Evolutionary conservation across 64 coral and sea anemone genomes (phyloP), one percentile per base, ranked within the genome.

Genomic region (Pachyseris speciosa): DNA sequence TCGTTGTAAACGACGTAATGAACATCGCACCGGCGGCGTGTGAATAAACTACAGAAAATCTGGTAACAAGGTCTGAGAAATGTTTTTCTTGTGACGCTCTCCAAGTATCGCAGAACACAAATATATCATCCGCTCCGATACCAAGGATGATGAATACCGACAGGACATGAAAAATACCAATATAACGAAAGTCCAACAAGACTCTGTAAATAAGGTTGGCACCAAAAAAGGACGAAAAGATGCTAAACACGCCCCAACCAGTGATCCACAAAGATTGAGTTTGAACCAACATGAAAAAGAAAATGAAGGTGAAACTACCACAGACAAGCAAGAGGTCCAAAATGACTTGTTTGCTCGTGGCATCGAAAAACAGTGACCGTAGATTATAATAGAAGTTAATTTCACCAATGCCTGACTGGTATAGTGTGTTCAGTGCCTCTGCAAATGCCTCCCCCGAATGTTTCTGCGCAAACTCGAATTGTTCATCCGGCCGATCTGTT

Each of bases 81-180:
- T 40, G 7, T 15, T 67, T 71, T 44, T 74, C 53, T 74, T 94
- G 88, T 19, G 93, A 89, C 27, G 65, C 85, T 72, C 86, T 92
- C 96, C 96, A 98, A 38, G 93, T 93, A 47, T 98, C 96, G 50
- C 95, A 64, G 76, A 98, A 98, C 65, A 98, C 96, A 89, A 98
- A 98, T 7, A 98, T 90, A 89, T 98, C 93, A 47, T 98, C 96
- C 34, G 96, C 94, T 7, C 96, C 96, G 71, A 98, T 98, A 4
- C 96, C 93, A 4, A 98, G 79, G 42, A 98, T 98, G 42, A 98
- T 98, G 64, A 98, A 98, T 64, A 98, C 93, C 22, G 93, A 95
- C 3, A 98, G 90, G 4, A 98, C 96, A 64, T 98, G 96, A 37
- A 98, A 98, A 86, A 95, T 95, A 8, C 96, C 96, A 28, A 98